phyloP scores from a whole-genome alignment of 2,797 vertebrate species.

The Sebastes aleutianus region DNA sequence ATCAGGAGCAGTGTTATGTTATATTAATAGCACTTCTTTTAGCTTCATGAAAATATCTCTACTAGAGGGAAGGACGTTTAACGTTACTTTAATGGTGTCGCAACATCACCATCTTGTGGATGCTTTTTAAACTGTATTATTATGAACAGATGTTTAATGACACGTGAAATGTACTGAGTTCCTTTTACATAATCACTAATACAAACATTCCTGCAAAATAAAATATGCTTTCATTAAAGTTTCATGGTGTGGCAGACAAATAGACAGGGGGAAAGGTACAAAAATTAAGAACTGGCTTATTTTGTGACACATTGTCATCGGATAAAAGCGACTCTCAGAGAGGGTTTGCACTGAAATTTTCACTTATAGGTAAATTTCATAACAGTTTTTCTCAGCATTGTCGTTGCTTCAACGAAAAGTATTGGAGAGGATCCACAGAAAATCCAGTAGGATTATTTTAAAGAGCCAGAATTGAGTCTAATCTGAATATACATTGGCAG shows the following conservation, averaged over 20 bases:
- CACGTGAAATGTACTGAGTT: not conserved
- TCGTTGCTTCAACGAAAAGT: no score
- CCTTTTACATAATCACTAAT: not conserved
- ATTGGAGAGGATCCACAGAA: no score
- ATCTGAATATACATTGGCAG: not conserved
- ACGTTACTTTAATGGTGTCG: not conserved
- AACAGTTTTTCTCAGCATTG: no score
- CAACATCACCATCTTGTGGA: conserved; percentile 65
- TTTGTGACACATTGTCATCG: not conserved
- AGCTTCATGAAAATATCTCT: conserved; percentile 3
- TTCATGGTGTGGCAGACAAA: not conserved
- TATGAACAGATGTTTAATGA: not conserved
- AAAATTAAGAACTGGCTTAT: not conserved
- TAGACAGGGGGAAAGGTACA: not conserved
- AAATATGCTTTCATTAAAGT: not conserved
- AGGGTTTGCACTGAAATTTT: not conserved
- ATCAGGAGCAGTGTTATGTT: not conserved
- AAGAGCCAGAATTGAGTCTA: not conserved
- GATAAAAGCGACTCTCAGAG: not conserved
- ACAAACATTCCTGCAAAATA: not conserved
- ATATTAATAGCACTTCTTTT: not conserved
- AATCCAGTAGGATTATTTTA: not conserved
- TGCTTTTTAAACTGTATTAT: not conserved
- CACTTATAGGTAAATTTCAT: no score
- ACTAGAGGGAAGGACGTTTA: no score